These are phyloP conservation scores for Hipparchia semele DNA, from an alignment of 2,888 invertebrate genomes.

Conservation along the genomic window DNA sequence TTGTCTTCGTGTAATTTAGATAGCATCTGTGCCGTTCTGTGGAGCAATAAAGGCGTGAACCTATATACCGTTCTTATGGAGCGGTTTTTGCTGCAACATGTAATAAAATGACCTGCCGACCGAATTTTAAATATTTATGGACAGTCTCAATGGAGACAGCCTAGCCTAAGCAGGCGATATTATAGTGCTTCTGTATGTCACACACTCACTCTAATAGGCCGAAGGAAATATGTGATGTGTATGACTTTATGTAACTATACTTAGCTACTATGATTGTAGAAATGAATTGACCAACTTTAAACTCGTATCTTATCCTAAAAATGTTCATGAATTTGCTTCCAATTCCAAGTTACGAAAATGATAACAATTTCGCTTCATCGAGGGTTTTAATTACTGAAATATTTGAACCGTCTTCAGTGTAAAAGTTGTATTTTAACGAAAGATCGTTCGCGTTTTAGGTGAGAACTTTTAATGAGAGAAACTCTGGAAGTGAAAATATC, in stretches of 20 bases:
- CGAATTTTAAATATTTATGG: too few species aligned
- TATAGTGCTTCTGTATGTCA: not conserved
- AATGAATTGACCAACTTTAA: not conserved
- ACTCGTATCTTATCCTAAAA: not conserved
- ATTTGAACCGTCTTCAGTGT: constrained; percentile 9
- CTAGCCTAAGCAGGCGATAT: too few species aligned
- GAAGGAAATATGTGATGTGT: too few species aligned
- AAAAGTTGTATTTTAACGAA: constrained; percentile 12
- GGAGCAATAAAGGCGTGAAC: constrained; percentile 35
- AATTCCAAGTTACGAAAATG: constrained; percentile 5
- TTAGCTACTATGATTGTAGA: not conserved
- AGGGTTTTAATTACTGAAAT: constrained; percentile 15
- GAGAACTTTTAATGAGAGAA: constrained; percentile 31
- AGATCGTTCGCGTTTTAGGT: constrained; percentile 8
- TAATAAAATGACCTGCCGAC: not conserved
- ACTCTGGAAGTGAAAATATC: constrained; percentile 72
- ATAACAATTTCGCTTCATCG: constrained; percentile 12
- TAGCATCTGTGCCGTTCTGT: constrained; percentile 32
- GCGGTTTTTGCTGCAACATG: constrained; percentile 27
- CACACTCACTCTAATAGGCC: too few species aligned
- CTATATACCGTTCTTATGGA: constrained; percentile 32
- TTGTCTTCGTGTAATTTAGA: constrained; percentile 39
- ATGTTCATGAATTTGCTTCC: constrained; percentile 54
- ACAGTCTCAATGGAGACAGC: too few species aligned
- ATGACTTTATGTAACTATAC: not conserved